These are phyloP conservation scores for Pseudorhombus dupliciocellatus DNA, from an alignment of 2,113 vertebrate species.

Conservation along the genomic window DNA sequence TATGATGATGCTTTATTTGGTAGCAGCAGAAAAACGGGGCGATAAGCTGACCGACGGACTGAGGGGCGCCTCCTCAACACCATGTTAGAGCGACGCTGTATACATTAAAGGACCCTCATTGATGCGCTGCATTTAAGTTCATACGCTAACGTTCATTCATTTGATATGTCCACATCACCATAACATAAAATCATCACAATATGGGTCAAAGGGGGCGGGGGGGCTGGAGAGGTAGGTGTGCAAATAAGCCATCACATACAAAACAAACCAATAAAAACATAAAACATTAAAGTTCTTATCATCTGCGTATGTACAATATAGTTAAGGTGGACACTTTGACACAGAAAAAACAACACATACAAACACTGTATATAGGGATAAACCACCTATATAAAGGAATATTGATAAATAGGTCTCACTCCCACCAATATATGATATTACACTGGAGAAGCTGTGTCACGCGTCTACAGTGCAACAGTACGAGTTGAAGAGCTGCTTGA, in stretches of 20 bases:
- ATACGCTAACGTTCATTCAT: constrained; percentile 55
- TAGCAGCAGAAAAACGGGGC: constrained; percentile 45
- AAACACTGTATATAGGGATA: constrained; percentile 65
- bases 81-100: constrained; percentile 32
- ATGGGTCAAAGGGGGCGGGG: constrained; percentile 52
- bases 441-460: constrained; percentile 55
- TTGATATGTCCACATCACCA: constrained; percentile 57
- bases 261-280: constrained; percentile 62
- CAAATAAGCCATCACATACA: constrained; percentile 80
- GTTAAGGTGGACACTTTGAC: constrained; percentile 73
- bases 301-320: constrained; percentile 79
- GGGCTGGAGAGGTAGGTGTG: constrained; percentile 79
- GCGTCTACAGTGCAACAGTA: constrained; percentile 52
- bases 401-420: constrained; percentile 75
- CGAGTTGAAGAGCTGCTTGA: constrained; percentile 50
- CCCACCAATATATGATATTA: constrained; percentile 65
- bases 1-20: constrained; percentile 46
- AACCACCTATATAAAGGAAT: constrained; percentile 65
- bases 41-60: constrained; percentile 14
- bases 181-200: constrained; percentile 63
- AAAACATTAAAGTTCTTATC: constrained; percentile 68
- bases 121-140: constrained; percentile 34
- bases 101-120: constrained; percentile 38
- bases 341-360: constrained; percentile 72
- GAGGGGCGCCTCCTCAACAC: constrained; percentile 42